Base-by-base conservation (phyloP, 1,140 invertebrate species). In the Drosophila elegans region DNA sequence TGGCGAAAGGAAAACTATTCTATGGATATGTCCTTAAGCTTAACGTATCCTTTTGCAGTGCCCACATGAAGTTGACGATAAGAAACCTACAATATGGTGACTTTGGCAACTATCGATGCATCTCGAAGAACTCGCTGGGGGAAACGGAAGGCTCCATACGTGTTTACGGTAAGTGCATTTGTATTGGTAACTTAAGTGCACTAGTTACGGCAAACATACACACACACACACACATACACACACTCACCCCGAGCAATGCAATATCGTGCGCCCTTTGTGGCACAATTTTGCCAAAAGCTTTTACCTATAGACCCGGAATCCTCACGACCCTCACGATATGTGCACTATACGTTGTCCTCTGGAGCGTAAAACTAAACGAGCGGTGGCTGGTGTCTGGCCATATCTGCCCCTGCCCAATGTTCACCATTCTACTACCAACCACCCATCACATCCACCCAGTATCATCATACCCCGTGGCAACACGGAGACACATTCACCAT, bases 41-140 rank as follows among this genome's bases (percentile, higher is more conserved):
- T 51, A 74, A 74, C 49, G 54, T 76, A 64, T 64, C 59, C 60
- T 49, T 56, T 76, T 79, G 56, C 91, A 95, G 95, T 91, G 95
- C 96, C 13, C 95, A 96, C 92, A 97, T 98, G 97, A 96, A 95
- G 90, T 93, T 98, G 69, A 97, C 96, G 52, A 96, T 98, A 71
- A 94, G 95, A 78, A 96, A 96, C 92, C 94, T 97, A 39, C 95
- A 96, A 81, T 92, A 94, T 38, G 95, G 94, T 45, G 96, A 97
- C 93, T 97, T 97, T 89, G 96, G 97, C 64, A 97, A 95, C 92
- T 97, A 97, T 93, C 94, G 96, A 84, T 97, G 97, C 93, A 96
- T 97, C 91, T 97, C 97, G 59, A 98, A 98, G 93, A 99, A 98
- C 93, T 97, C 96, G 10, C 94, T 98, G n/a, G 98, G 98, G 57